phyloP scores from a whole-genome alignment of 2,797 vertebrate genomes.

The Trichosurus vulpecula region DNA sequence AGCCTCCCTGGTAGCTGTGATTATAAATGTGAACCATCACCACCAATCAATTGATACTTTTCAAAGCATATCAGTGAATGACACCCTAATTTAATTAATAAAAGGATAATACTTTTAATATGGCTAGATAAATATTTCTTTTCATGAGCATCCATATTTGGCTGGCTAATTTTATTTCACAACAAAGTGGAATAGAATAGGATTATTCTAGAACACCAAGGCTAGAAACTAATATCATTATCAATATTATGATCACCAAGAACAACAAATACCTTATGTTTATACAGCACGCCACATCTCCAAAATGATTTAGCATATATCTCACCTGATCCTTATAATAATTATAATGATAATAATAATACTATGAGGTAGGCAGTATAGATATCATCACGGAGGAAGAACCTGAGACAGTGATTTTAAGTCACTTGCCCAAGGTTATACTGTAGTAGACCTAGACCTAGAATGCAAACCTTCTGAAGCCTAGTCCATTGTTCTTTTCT shows the following conservation, averaged over 20 bases:
- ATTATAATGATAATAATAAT: neutral
- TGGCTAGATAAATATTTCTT: constrained; percentile 21
- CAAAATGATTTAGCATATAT: neutral
- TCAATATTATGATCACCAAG: neutral
- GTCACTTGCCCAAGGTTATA: neutral
- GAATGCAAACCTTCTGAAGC: neutral
- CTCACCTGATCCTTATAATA: neutral
- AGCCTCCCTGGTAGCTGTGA: neutral
- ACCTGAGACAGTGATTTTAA: neutral
- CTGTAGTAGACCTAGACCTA: neutral
- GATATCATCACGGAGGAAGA: neutral
- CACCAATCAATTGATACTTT: constrained; percentile 11
- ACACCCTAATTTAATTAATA: constrained; percentile 27
- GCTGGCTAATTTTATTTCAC: neutral
- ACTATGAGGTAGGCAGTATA: neutral
- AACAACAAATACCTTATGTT: neutral
- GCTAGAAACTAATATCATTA: neutral
- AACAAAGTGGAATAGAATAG: neutral
- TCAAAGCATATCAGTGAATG: neutral
- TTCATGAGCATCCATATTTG: neutral
- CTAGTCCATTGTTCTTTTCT: neutral
- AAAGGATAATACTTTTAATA: neutral
- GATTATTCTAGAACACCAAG: neutral
- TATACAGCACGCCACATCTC: neutral
- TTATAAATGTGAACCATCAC: neutral